These are phyloP conservation scores for Phalacrocorax carbo DNA, from an alignment of 2,113 vertebrate genomes.

Conservation along the genomic window DNA sequence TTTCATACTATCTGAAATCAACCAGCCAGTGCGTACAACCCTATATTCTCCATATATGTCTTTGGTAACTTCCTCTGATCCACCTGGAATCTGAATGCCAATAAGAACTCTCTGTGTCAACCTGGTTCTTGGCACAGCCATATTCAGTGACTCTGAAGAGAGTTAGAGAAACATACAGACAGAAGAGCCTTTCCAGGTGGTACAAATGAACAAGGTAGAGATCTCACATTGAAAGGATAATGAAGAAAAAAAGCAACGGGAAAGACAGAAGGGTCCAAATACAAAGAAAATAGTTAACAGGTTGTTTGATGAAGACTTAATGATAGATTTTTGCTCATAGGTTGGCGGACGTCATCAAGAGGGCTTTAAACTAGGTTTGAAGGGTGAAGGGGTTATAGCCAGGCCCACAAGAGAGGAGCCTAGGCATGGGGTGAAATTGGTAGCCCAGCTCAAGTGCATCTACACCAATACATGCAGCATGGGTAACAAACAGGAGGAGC, in stretches of 20 bases:
- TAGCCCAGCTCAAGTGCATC: too few relatives aligned
- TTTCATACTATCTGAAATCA: neutral
- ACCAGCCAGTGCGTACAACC: rapidly evolving
- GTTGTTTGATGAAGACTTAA: neutral
- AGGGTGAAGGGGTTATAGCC: too few relatives aligned
- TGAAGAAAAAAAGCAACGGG: neutral
- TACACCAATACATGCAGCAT: too few relatives aligned
- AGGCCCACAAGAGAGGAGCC: too few relatives aligned
- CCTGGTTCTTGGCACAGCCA: neutral
- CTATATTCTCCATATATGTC: neutral
- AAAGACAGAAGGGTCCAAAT: neutral
- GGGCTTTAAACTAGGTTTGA: too few relatives aligned
- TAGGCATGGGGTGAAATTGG: too few relatives aligned
- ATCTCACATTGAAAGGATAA: neutral
- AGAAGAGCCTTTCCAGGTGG: neutral
- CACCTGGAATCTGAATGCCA: neutral
- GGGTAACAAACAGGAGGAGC: too few relatives aligned
- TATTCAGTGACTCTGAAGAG: neutral
- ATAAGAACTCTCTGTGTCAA: neutral
- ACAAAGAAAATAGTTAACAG: neutral
- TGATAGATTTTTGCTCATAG: neutral
- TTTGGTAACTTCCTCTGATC: neutral
- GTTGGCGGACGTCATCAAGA: too few relatives aligned
- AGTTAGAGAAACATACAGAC: rapidly evolving
- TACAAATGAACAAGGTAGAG: neutral